Evolutionary conservation across 2,113 vertebrate genomes (phyloP), one percentile per base, ranked within the genome.

Genomic region (Patagioenas fasciata): DNA sequence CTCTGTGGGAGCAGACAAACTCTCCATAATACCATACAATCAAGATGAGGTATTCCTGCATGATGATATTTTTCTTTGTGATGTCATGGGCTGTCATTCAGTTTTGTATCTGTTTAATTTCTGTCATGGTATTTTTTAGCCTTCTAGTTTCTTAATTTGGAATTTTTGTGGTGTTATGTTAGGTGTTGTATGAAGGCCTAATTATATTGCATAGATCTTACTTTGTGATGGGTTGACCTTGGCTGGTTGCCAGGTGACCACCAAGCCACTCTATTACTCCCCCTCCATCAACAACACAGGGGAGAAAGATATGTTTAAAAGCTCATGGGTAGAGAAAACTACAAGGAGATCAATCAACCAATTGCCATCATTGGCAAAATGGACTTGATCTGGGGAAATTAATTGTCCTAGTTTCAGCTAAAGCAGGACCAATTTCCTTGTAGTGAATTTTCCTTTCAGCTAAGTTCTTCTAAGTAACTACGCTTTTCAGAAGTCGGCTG

Each of bases 301-400:
- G 16, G 19, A 87, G 60, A 84, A 84, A 83, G 70, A 50, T 19
- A 31, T 7, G 23, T 73, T 5, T 5, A 61, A 80, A 84, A 56
- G 0, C 34, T 77, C 1, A 1, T 42, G 32, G 29, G 2, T n/a
- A 0, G 1, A 57, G 25, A 5, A 23, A 26, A 24, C 23, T 42
- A 44, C 15, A 75, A 5, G 13, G 13, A 73, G 2, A 44, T 56
- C 56, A 70, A 50, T 64, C 36, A 64, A 64, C 4, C 10, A n/a
- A 4, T 25, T 54, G 51, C 25, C 24, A 15, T 65, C 50, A 51
- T 9, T 44, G 54, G 40, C 44, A 47, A 47, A 47, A 47, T 19
- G 44, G 17, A 18, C 44, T 47, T 47, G 44, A 19, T 47, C 44
- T 47, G 44, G 44, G 44, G 44, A 47, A 47, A 47, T 47, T 19